Conservation (phyloP, 2,113 vertebrate genomes). For the Corythoichthys intestinalis region DNA sequence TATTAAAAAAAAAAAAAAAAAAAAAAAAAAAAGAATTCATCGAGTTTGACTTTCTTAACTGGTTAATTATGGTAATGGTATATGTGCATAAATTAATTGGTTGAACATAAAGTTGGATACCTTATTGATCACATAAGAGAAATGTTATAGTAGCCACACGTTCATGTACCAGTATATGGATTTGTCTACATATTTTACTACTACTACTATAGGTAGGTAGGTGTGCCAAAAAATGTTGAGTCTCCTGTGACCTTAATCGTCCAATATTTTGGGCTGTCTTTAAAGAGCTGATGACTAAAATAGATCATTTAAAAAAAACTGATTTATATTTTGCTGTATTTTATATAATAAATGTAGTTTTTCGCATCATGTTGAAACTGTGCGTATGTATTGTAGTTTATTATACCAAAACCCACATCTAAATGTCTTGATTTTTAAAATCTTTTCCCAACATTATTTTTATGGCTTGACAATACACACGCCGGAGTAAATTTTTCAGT, state of each 20-base stretch:
- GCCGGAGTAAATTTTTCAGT: background rate
- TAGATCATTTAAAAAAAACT: too few species aligned
- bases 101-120: background rate
- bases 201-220: too few species aligned
- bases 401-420: background rate
- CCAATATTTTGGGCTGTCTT: too few species aligned
- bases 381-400: too few species aligned
- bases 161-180: background rate
- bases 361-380: too few species aligned
- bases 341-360: too few species aligned
- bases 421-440: background rate
- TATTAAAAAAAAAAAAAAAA: background rate
- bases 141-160: background rate
- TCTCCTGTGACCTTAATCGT: too few species aligned
- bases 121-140: background rate
- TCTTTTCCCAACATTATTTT: background rate
- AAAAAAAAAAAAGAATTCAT: too few species aligned
- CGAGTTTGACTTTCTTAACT: conserved; percentile 4
- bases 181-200: too few species aligned
- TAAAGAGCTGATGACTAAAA: too few species aligned
- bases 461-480: background rate
- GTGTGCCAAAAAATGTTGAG: too few species aligned
- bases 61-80: background rate
- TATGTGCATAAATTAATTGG: background rate
- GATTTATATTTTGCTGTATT: too few species aligned